Evolutionary conservation across 2,797 vertebrate genomes (phyloP).

Genomic region (Sebastes kiyomatsui): DNA sequence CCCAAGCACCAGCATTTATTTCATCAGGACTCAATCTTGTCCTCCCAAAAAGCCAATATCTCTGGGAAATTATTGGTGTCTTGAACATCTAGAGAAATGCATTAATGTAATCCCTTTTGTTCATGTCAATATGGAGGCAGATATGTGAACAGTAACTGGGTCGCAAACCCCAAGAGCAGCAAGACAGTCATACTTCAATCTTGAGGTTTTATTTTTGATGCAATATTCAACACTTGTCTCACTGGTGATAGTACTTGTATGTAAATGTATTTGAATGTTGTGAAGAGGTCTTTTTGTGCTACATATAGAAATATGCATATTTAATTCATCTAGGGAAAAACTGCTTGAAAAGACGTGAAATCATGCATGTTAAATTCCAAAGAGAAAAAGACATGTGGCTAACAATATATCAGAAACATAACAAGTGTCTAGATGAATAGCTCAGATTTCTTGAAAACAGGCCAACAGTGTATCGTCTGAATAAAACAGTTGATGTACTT

Average conservation of each 20-base stretch:
- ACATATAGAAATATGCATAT: neutral
- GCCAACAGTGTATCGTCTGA: neutral
- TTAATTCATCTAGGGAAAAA: neutral
- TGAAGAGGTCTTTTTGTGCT: neutral
- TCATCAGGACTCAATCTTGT: neutral
- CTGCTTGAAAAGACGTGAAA: neutral
- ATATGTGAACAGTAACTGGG: neutral
- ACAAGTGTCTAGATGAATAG: neutral
- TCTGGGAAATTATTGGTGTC: neutral
- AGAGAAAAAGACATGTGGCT: neutral
- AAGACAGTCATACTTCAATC: neutral
- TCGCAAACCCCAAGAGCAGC: neutral
- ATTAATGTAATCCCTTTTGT: neutral
- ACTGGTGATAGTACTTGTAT: neutral
- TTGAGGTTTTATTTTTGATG: neutral
- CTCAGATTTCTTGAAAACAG: neutral
- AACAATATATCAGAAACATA: neutral
- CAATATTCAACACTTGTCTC: neutral
- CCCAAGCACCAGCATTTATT: neutral
- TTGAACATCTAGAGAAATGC: neutral
- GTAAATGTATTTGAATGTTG: neutral
- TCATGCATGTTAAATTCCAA: neutral
- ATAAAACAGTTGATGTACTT: neutral
- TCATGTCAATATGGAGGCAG: neutral
- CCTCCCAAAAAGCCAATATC: neutral